Evolutionary conservation across 2,113 vertebrate species (phyloP), one percentile per base, ranked within the genome.

Genomic region (Ceyx margarethae): DNA sequence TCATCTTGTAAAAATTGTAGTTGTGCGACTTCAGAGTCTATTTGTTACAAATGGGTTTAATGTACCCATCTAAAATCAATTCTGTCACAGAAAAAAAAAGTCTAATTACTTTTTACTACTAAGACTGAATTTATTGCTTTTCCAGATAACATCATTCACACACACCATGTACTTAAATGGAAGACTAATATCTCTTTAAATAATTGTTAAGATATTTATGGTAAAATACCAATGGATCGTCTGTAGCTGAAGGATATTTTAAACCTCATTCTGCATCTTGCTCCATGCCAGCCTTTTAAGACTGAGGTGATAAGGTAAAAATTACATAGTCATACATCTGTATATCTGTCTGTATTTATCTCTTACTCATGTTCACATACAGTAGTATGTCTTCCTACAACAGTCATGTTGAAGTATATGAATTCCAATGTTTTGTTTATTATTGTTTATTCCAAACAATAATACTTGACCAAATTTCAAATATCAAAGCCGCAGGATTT

Each of bases 51-150:
- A 76, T 54, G 11, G 94, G 35, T 81, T 95, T 94, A 90, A 89
- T 50, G 64, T 81, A 89, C 37, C 54, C 57, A 54, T 42, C 45
- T 87, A 42, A 94, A 95, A 91, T 96, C 90, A 95, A 76, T 96
- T 93, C 79, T 75, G 81, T 42, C 82, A 89, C 61, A 72, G 51
- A 89, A 95, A 90, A 96, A 96, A 37, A 95, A 93, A 77, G 56
- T 88, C 66, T 76, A 88, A 61, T 91, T 94, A 73, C 51, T 74
- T 90, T 88, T 94, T 86, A 79, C 67, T 48, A 50, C 54, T 92
- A 33, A 48, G 45, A 22, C 60, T 92, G 40, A 58, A 89, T 95
- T 73, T 96, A 95, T 87, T 94, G 46, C 67, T 93, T 80, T 94
- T 91, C 77, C 58, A 94, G 91, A 84, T 81, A 93, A n/a, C 60